Percentiles rank a stretch among this genome's conserved stretches.
Evolutionary conservation across 2,113 vertebrate species (phyloP).

Genomic region (Pantherophis guttatus): DNA sequence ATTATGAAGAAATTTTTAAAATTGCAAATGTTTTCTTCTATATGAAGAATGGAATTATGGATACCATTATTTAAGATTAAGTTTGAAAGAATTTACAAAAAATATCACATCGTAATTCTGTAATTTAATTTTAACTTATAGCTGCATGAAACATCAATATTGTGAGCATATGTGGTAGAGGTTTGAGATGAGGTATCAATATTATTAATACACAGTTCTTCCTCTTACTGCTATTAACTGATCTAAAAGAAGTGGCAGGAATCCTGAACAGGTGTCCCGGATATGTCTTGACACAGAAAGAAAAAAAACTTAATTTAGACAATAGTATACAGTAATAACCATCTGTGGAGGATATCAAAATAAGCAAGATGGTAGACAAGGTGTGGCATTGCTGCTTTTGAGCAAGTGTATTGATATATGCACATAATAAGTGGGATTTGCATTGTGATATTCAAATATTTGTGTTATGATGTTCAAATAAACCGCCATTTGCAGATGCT

Average conservation of each 20-base stretch:
- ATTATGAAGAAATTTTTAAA: not conserved
- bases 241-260: not conserved
- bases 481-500: not conserved
- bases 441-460: not conserved
- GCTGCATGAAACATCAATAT: not conserved
- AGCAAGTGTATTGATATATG: not conserved
- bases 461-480: not conserved
- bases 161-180: not conserved
- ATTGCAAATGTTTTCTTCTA: not conserved
- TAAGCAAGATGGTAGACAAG: not conserved
- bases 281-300: not conserved
- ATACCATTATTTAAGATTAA: not conserved
- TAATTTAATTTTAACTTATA: fast-evolving
- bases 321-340: not conserved
- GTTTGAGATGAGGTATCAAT: not conserved
- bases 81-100: not conserved
- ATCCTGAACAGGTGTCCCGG: no score
- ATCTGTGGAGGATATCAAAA: not conserved
- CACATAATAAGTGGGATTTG: not conserved
- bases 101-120: not conserved
- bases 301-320: not conserved
- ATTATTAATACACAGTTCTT: not conserved
- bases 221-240: not conserved
- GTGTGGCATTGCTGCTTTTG: not conserved
- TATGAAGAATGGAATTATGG: not conserved